A percentile compares a stretch with the other conserved stretches of the same genome.
Conservation (phyloP, 1,140 invertebrate species). For the Patella vulgata region DNA sequence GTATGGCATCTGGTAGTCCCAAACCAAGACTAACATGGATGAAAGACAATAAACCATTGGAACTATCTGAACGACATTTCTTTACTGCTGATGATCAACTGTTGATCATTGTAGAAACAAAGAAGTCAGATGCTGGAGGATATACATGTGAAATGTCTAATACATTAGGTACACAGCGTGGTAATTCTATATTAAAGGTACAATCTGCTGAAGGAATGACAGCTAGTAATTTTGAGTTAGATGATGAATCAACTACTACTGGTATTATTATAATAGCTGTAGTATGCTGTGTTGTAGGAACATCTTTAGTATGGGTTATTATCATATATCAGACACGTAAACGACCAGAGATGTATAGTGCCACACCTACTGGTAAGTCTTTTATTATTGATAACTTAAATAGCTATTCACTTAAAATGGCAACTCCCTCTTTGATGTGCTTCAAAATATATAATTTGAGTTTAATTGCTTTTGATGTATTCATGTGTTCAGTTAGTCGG, state of each 20-base stretch:
- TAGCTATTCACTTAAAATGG: too few relatives aligned
- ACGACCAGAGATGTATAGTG: conserved; percentile 59
- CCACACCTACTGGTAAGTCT: conserved; percentile 51
- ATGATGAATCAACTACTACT: conserved; percentile 77
- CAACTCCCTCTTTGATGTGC: too few relatives aligned
- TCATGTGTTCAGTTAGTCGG: neutral
- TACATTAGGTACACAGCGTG: conserved; percentile 77
- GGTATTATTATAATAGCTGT: conserved; percentile 89
- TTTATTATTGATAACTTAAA: neutral
- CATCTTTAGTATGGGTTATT: conserved; percentile 90
- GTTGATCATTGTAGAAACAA: conserved; percentile 85
- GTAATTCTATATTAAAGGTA: conserved; percentile 68
- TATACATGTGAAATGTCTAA: conserved; percentile 85
- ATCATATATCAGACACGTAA: conserved; percentile 86
- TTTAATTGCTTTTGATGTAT: neutral
- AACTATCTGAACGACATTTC: conserved; percentile 77
- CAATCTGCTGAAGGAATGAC: conserved; percentile 57
- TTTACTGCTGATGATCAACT: conserved; percentile 87
- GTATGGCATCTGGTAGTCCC: conserved; percentile 85
- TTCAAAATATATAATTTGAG: neutral
- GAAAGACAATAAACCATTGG: conserved; percentile 82
- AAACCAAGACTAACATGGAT: conserved; percentile 88
- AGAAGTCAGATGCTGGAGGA: conserved; percentile 79
- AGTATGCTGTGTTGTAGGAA: conserved; percentile 88
- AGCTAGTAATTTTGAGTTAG: conserved; percentile 28